phyloP scores from a whole-genome alignment of 92 coral and sea anemone species.

The Pocillopora grandis region DNA sequence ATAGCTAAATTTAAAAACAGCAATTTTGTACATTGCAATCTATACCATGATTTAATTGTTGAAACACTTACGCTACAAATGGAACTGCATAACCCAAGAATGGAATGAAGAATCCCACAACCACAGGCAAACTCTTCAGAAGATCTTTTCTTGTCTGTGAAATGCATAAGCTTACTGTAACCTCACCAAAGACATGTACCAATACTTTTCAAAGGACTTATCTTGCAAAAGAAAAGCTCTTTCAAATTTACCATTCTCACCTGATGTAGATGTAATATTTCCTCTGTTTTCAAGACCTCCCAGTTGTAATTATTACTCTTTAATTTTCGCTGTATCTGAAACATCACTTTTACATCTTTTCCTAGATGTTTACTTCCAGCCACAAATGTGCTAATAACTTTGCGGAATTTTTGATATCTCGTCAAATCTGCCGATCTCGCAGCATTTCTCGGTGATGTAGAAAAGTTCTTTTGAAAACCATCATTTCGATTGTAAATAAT shows the following conservation, averaged over 20 bases:
- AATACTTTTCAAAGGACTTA: too few relatives aligned
- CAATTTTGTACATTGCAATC: background rate
- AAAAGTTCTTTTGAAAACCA: conserved; percentile 1
- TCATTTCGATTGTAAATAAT: conserved; percentile 7
- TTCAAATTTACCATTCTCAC: conserved; percentile 27
- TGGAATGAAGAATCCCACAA: conserved; percentile 81
- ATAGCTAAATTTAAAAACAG: too few relatives aligned
- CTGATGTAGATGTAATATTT: conserved; percentile 83
- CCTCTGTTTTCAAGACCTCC: conserved; percentile 72
- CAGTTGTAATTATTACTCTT: conserved; percentile 74
- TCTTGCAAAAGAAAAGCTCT: too few relatives aligned
- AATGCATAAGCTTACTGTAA: background rate
- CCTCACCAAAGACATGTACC: too few relatives aligned
- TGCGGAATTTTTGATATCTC: conserved; percentile 62
- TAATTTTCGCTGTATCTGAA: conserved; percentile 77
- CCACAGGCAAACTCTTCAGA: conserved; percentile 87
- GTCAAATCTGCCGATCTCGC: conserved; percentile 25
- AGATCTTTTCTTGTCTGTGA: conserved; percentile 81
- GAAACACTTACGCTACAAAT: conserved; percentile 86
- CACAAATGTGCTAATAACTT: conserved; percentile 66
- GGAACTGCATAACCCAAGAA: conserved; percentile 97
- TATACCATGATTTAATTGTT: background rate
- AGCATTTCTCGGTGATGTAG: conserved; percentile 14
- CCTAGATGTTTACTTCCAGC: conserved; percentile 80
- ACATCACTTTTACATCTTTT: conserved; percentile 84